Evolutionary conservation across 1,140 invertebrate genomes (phyloP).

Genomic region (Metaphire vulgaris): DNA sequence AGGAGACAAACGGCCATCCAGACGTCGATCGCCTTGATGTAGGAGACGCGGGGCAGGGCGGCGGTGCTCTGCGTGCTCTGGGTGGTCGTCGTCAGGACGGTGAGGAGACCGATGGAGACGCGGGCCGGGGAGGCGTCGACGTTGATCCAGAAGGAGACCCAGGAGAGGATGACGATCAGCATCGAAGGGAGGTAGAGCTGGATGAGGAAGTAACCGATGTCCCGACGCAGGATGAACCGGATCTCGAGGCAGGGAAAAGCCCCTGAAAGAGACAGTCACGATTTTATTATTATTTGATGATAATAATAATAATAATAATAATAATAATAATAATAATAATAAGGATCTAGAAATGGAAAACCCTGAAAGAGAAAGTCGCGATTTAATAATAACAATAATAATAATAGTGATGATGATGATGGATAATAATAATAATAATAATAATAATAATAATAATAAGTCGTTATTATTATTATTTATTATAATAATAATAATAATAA

Average conservation of each 20-base stretch:
- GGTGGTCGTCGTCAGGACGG: constrained; percentile 39
- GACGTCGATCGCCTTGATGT: constrained; percentile 67
- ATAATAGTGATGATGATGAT: too few species aligned
- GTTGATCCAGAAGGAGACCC: constrained; percentile 83
- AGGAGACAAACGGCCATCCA: constrained; percentile 82
- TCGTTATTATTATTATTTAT: too few species aligned
- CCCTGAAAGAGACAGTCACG: constrained; percentile 32
- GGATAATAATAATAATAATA: too few species aligned
- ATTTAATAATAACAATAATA: too few species aligned
- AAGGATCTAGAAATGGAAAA: constrained; percentile 11
- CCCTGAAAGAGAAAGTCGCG: background rate
- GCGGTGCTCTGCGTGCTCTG: constrained; percentile 29
- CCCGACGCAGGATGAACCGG: constrained; percentile 76
- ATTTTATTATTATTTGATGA: constrained; percentile 56
- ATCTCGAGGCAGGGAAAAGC: constrained; percentile 56
- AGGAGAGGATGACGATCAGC: constrained; percentile 81
- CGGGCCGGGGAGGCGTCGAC: constrained; percentile 57
- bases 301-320: constrained; percentile 46
- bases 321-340: constrained; percentile 1
- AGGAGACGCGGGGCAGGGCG: constrained; percentile 32
- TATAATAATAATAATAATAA: too few species aligned
- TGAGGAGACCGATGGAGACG: constrained; percentile 44
- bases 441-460: too few species aligned
- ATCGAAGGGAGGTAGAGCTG: constrained; percentile 84
- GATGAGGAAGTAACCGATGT: constrained; percentile 67